A percentile compares a stretch with the other conserved stretches of the same genome.
These are phyloP conservation scores for Coleophora deauratella DNA, from an alignment of 2,888 invertebrate genomes.

Conservation along the genomic window DNA sequence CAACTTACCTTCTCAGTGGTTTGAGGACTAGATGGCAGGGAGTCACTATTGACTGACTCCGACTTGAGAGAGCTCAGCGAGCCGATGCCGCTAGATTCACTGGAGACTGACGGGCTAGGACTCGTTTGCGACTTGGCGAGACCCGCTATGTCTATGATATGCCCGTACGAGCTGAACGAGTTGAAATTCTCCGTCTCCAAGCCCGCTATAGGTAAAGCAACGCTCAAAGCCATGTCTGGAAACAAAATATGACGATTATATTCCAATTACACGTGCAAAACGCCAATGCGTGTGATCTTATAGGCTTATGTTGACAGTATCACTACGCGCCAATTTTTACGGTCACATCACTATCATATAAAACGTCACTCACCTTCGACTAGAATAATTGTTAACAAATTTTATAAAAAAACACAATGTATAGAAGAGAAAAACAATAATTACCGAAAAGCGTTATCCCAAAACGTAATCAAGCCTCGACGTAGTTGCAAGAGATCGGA, in stretches of 20 bases:
- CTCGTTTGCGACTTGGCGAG: slow-evolving; percentile 64
- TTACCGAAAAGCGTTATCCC: slow-evolving; percentile 69
- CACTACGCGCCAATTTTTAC: slow-evolving; percentile 59
- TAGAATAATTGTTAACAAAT: slow-evolving; percentile 21
- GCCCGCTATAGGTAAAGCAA: slow-evolving; percentile 74
- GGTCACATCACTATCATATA: slow-evolving; percentile 31
- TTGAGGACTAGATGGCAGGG: slow-evolving; percentile 69
- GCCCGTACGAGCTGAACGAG: slow-evolving; percentile 61
- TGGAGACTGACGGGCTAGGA: slow-evolving; percentile 73
- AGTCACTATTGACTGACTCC: slow-evolving; percentile 64
- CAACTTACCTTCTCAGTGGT: slow-evolving; percentile 65
- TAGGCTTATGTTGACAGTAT: slow-evolving; percentile 60
- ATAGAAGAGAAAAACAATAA: slow-evolving; percentile 48
- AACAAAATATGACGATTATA: slow-evolving; percentile 46
- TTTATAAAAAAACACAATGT: slow-evolving; percentile 26
- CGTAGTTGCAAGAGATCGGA: slow-evolving; percentile 55
- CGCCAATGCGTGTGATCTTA: slow-evolving; percentile 48
- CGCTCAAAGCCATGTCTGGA: slow-evolving; percentile 76
- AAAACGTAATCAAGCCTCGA: slow-evolving; percentile 64
- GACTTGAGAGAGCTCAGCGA: slow-evolving; percentile 72
- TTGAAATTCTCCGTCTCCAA: slow-evolving; percentile 71
- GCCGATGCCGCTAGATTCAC: slow-evolving; percentile 77
- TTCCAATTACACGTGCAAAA: slow-evolving; percentile 64
- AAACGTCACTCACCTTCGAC: slow-evolving; percentile 32
- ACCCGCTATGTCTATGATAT: slow-evolving; percentile 70